A percentile compares a stretch with the other conserved stretches of the same genome.
phyloP scores from a whole-genome alignment of 2,888 invertebrate species.

The Perizoma flavofasciatum region DNA sequence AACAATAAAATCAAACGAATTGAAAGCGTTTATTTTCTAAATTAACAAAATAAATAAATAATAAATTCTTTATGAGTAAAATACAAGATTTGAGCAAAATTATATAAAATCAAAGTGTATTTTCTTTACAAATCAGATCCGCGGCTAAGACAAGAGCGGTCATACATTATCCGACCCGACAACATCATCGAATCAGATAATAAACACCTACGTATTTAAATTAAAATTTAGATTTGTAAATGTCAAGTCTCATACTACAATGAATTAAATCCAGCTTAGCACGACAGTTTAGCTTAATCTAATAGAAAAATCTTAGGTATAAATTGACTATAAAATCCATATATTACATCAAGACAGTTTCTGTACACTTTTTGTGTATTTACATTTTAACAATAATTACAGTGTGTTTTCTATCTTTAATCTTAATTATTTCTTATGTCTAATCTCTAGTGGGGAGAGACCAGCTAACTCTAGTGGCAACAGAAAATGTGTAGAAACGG shows the following conservation, averaged over 20 bases:
- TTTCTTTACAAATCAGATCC: not conserved
- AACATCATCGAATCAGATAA: too few relatives aligned
- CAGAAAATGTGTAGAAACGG: too few relatives aligned
- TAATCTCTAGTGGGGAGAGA: too few relatives aligned
- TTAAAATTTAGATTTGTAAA: too few relatives aligned
- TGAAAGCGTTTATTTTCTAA: constrained; percentile 62
- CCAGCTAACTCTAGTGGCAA: too few relatives aligned
- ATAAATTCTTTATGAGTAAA: constrained; percentile 10
- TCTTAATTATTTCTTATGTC: too few relatives aligned
- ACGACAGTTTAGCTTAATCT: constrained; percentile 20
- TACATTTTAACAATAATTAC: constrained; percentile 11
- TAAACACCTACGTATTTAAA: too few relatives aligned
- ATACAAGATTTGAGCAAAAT: constrained; percentile 21
- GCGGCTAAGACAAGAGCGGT: too few relatives aligned
- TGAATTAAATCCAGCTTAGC: constrained; percentile 5
- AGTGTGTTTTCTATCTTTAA: not conserved
- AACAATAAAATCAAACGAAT: constrained; percentile 65
- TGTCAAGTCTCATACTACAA: constrained; percentile 1
- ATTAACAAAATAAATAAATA: constrained; percentile 53
- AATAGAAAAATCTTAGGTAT: constrained; percentile 33
- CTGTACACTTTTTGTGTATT: constrained; percentile 3
- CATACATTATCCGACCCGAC: too few relatives aligned
- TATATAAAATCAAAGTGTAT: constrained; percentile 10
- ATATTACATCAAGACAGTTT: not conserved
- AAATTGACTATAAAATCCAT: constrained; percentile 24